These are phyloP conservation scores for Belgica antarctica DNA, from an alignment of 2,888 invertebrate species.

Conservation along the genomic window DNA sequence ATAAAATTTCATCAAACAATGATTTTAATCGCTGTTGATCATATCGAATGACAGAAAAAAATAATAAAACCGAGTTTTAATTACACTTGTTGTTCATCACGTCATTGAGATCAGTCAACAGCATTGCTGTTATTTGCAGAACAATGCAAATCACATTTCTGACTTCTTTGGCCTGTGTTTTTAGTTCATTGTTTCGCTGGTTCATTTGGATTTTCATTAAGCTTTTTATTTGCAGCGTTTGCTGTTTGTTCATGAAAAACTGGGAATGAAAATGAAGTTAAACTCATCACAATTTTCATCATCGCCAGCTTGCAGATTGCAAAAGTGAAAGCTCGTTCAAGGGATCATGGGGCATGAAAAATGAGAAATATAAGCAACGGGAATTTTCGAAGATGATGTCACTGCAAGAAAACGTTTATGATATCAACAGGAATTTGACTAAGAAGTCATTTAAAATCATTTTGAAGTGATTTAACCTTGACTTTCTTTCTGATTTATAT, in stretches of 20 bases:
- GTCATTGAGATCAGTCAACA: background rate
- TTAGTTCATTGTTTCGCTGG: background rate
- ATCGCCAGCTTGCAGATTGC: too few species aligned
- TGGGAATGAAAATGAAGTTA: too few species aligned
- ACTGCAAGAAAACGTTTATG: too few species aligned
- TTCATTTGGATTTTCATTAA: background rate
- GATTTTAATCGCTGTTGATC: too few species aligned
- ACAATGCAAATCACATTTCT: conserved; percentile 15
- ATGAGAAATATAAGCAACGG: background rate
- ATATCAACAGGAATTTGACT: too few species aligned
- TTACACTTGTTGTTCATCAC: conserved; percentile 21
- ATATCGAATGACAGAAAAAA: background rate
- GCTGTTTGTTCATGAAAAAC: too few species aligned
- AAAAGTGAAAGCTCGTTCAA: background rate
- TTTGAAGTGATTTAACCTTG: background rate
- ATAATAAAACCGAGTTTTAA: background rate
- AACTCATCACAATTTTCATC: background rate
- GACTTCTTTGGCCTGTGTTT: background rate
- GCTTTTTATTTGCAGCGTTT: conserved; percentile 7
- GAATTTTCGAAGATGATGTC: too few species aligned
- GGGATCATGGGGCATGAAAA: background rate
- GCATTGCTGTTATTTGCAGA: background rate
- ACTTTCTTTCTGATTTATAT: background rate
- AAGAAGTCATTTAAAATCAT: too few species aligned
- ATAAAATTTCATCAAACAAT: conserved; percentile 12